phyloP scores from a whole-genome alignment of 2,888 invertebrate species.

The Drosophila neutralis region DNA sequence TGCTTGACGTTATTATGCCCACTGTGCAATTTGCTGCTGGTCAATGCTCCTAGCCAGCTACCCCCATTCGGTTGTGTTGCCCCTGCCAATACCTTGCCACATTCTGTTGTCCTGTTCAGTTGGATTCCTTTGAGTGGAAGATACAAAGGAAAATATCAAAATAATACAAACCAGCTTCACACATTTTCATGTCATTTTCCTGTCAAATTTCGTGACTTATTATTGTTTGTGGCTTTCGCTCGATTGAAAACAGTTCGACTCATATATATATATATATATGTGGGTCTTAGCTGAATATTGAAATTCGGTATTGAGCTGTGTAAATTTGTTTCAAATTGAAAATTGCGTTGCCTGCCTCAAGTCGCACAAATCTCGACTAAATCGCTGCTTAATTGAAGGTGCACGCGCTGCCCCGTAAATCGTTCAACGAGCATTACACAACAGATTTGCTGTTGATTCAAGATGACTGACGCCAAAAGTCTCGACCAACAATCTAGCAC shows the following conservation, averaged over 20 bases:
- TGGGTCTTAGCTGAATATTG: conserved; percentile 20
- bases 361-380: conserved; percentile 17
- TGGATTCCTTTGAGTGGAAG: conserved; percentile 35
- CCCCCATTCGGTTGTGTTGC: conserved; percentile 1
- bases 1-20: conserved; percentile 73
- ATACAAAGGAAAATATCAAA: conserved; percentile 27
- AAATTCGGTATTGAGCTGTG: background rate
- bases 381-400: conserved; percentile 52
- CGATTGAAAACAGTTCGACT: background rate
- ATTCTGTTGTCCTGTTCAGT: conserved; percentile 28
- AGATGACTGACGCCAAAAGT: conserved; percentile 31
- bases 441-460: conserved; percentile 18
- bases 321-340: conserved; percentile 7
- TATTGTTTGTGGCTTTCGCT: background rate
- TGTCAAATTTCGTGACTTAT: conserved; percentile 20
- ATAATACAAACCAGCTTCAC: conserved; percentile 4
- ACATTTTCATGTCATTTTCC: conserved; percentile 37
- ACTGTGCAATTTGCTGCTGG: conserved; percentile 66
- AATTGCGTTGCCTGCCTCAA: conserved; percentile 34
- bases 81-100: background rate
- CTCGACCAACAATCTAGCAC: background rate
- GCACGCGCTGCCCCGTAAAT: conserved; percentile 28
- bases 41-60: conserved; percentile 27
- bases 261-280: conserved; percentile 1
- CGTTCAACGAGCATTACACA: conserved; percentile 49